A percentile compares a stretch with the other conserved stretches of the same genome.
phyloP scores from a whole-genome alignment of 2,888 invertebrate species.

The Iselma pallidipennis region DNA sequence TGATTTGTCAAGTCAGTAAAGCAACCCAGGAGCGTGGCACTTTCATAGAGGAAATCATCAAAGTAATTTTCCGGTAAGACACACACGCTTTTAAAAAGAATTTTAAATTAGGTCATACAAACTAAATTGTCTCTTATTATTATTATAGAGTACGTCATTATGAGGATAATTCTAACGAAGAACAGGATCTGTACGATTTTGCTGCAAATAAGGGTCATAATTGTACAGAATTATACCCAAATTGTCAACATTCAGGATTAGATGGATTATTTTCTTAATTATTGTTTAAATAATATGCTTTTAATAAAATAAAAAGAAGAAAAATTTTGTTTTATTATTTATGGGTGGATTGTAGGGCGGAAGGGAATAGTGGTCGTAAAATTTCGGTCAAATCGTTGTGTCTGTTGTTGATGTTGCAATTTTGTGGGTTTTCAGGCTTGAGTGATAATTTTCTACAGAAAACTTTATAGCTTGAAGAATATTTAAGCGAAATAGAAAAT shows the following conservation, averaged over 20 bases:
- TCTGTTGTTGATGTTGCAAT: background rate
- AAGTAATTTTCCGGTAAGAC: constrained; percentile 68
- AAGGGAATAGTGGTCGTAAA: background rate
- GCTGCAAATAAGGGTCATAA: constrained; percentile 54
- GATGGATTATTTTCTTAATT: constrained; percentile 30
- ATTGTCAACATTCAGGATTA: constrained; percentile 49
- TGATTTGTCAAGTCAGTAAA: constrained; percentile 67
- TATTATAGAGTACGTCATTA: constrained; percentile 59
- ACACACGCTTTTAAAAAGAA: background rate
- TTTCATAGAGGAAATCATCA: constrained; percentile 68
- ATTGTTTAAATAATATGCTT: background rate
- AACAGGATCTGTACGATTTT: constrained; percentile 52
- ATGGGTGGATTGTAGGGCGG: background rate
- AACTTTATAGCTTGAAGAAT: too few species aligned
- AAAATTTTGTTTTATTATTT: background rate
- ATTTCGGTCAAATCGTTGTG: background rate
- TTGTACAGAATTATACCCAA: constrained; percentile 56
- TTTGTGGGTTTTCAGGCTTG: background rate
- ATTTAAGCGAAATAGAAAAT: too few species aligned
- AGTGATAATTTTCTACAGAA: background rate
- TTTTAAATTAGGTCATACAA: background rate
- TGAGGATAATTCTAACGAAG: constrained; percentile 41
- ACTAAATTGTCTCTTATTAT: constrained; percentile 20
- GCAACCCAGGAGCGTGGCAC: constrained; percentile 58
- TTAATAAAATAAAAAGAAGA: background rate